Evolutionary conservation across 2,888 invertebrate species (phyloP), one percentile per base, ranked within the genome.

Genomic region (Chrysolina americana): DNA sequence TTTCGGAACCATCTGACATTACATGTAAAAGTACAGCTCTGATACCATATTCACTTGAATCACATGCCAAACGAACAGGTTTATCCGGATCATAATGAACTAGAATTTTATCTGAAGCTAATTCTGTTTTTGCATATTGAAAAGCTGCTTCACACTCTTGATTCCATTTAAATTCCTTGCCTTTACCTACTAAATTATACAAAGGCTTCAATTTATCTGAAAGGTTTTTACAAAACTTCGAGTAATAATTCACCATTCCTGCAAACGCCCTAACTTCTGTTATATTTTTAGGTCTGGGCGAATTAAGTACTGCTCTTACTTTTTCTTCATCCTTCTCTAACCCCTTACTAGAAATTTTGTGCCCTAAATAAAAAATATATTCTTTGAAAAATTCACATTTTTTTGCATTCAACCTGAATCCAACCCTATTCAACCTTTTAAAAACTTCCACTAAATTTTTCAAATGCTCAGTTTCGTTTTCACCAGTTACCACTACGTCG

Each of bases 201-300:
- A 87, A 71, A 0, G 86, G 86, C 8, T 76, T 74, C 36, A 82
- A 75, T 9, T 83, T 79, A 1, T 68, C 74, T 6, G 85, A 73
- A 10, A 85, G 8, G 23, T 69, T 69, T 47, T 48, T 19, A 62
- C 65, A 15, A 56, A 71, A 71, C 21, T 36, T 65, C 11, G 84
- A 79, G 74, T 87, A 87, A 78, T 86, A 88, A 78, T 87, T 86
- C 0, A 85, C 76, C 70, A 86, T 78, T 0, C 85, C 86, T 1
- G 83, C 59, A 75, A 85, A 86, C 0, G 84, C 80, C 41, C 78
- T 76, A 0, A 85, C 73, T 74, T 81, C 50, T 8, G 62, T 72
- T 21, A 66, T 41, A 19, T 72, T 44, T 68, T 56, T 47, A 23
- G 50, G 68, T 48, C 47, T 59, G 44, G 66, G 56, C 15, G 53